phyloP scores from a whole-genome alignment of 2,888 invertebrate species.

The Poecilobothrus nobilitatus region DNA sequence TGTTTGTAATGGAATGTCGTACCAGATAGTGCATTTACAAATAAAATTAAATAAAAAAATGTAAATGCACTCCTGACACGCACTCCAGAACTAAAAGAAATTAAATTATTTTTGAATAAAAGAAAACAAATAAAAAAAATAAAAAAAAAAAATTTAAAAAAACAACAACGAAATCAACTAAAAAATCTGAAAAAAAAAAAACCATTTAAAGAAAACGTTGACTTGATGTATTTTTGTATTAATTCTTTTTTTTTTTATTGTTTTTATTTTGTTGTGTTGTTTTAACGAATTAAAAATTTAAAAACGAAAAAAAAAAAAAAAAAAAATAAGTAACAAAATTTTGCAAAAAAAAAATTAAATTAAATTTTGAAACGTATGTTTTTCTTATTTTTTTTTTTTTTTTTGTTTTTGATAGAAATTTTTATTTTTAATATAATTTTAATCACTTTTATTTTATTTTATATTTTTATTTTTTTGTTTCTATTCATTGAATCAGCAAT shows the following conservation, averaged over 20 bases:
- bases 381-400: too few relatives aligned
- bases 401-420: neutral
- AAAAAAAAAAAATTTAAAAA: too few relatives aligned
- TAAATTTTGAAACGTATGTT: too few relatives aligned
- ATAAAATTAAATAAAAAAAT: conserved; percentile 53
- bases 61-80: conserved; percentile 99
- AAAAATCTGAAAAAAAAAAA: too few relatives aligned
- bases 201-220: too few relatives aligned
- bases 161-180: too few relatives aligned
- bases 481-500: neutral
- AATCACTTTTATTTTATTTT: neutral
- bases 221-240: neutral
- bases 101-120: conserved; percentile 31
- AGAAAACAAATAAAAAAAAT: neutral
- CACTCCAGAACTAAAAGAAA: conserved; percentile 66
- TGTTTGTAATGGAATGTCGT: conserved; percentile 79
- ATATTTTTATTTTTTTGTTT: neutral
- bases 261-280: conserved; percentile 8
- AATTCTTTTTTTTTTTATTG: conserved; percentile 9
- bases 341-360: too few relatives aligned
- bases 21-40: conserved; percentile 99
- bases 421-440: too few relatives aligned
- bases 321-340: neutral
- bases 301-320: neutral
- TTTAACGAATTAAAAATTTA: neutral